phyloP scores from a whole-genome alignment of 2,888 invertebrate species.

The Spisula subtruncata region DNA sequence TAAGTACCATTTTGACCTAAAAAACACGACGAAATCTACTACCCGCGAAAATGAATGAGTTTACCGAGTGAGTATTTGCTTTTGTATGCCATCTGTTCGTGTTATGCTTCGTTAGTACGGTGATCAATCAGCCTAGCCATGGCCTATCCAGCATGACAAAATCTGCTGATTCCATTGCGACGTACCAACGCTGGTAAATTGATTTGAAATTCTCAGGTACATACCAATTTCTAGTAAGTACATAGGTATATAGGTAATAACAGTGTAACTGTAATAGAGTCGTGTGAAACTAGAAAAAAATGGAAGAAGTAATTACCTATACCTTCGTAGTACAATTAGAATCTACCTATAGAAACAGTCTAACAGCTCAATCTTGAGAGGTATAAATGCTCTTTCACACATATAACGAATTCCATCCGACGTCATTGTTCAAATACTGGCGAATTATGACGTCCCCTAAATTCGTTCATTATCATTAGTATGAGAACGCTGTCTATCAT shows the following conservation, averaged over 20 bases:
- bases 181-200: background rate
- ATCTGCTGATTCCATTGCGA: background rate
- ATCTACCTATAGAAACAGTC: background rate
- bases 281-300: background rate
- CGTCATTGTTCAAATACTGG: too few relatives aligned
- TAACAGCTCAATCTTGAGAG: background rate
- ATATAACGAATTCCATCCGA: too few relatives aligned
- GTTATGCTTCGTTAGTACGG: background rate
- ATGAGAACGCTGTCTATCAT: too few relatives aligned
- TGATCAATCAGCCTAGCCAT: background rate
- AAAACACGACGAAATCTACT: too few relatives aligned
- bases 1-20: too few relatives aligned
- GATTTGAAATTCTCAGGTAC: background rate
- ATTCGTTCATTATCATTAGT: too few relatives aligned
- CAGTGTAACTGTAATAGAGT: too few relatives aligned
- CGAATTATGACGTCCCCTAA: too few relatives aligned
- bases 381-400: too few relatives aligned
- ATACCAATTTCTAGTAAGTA: background rate
- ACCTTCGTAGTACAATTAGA: background rate
- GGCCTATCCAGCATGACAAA: background rate
- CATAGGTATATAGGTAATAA: background rate
- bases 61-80: background rate
- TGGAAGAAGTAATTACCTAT: background rate
- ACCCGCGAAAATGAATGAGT: too few relatives aligned
- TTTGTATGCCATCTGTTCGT: background rate